Percentiles rank a stretch among this genome's conserved stretches.
These are phyloP conservation scores for Avahi laniger DNA, from an alignment of 2,797 vertebrate genomes.

Conservation along the genomic window DNA sequence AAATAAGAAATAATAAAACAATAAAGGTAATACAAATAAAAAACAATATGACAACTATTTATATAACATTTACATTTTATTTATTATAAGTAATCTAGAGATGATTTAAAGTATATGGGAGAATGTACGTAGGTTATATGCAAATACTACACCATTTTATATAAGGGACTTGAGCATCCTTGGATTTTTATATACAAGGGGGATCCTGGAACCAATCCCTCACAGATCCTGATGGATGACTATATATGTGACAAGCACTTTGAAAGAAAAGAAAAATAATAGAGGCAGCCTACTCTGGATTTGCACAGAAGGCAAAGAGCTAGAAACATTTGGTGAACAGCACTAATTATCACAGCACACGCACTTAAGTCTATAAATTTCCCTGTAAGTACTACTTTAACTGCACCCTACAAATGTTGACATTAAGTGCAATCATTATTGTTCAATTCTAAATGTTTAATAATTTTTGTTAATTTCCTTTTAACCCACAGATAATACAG, in stretches of 20 bases:
- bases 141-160: not conserved
- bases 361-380: not conserved
- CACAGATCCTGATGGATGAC: not conserved
- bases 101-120: not conserved
- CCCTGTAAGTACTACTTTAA: not conserved
- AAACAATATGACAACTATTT: not conserved
- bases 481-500: not conserved
- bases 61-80: not conserved
- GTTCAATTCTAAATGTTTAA: not conserved
- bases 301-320: not conserved
- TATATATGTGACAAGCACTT: not conserved
- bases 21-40: not conserved
- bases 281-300: not conserved
- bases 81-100: not conserved
- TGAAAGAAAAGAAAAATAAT: not conserved
- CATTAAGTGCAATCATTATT: not conserved
- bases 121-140: not conserved
- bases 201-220: not conserved
- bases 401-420: not conserved
- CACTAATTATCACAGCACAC: not conserved
- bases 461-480: slow-evolving; percentile 29
- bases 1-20: not conserved
- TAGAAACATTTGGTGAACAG: not conserved
- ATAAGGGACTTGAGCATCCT: not conserved
- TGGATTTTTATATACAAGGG: not conserved